phyloP scores from a whole-genome alignment of 2,113 vertebrate genomes.

The Telmatochromis sp. region DNA sequence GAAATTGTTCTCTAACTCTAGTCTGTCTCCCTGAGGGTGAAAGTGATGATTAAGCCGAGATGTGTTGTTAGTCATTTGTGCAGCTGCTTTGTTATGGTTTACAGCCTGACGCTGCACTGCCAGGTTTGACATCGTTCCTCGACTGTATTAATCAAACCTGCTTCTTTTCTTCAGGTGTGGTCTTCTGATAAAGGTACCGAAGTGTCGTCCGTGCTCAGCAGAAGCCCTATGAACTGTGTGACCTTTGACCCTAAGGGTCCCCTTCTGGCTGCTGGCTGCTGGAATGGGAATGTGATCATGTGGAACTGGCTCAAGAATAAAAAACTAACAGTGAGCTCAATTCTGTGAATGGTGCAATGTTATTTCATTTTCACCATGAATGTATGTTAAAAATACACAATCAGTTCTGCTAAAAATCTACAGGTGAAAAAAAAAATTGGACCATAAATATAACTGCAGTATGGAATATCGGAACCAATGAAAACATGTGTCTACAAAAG shows the following conservation, averaged over 20 bases:
- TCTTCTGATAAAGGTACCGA: slow-evolving; percentile 59
- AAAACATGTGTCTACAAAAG: background rate
- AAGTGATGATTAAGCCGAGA: rapidly evolving
- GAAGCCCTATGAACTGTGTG: slow-evolving; percentile 76
- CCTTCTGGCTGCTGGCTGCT: slow-evolving; percentile 74
- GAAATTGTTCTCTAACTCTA: background rate
- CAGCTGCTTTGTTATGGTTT: background rate
- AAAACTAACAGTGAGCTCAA: slow-evolving; percentile 23
- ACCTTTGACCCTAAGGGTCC: slow-evolving; percentile 75
- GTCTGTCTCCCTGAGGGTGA: background rate
- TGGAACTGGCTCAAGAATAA: slow-evolving; percentile 71
- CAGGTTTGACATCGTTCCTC: background rate
- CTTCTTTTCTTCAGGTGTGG: slow-evolving; percentile 73
- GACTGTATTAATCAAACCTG: background rate
- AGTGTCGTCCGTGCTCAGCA: slow-evolving; percentile 38
- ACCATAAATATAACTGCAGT: background rate
- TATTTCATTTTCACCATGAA: background rate
- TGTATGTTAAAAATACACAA: background rate
- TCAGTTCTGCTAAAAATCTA: background rate
- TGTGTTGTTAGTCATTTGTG: background rate
- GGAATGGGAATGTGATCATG: slow-evolving; percentile 72
- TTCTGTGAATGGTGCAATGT: background rate
- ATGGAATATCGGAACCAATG: background rate
- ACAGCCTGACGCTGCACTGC: background rate
- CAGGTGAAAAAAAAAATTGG: background rate